phyloP scores from a whole-genome alignment of 2,797 vertebrate genomes.

The Microhierax caerulescens region DNA sequence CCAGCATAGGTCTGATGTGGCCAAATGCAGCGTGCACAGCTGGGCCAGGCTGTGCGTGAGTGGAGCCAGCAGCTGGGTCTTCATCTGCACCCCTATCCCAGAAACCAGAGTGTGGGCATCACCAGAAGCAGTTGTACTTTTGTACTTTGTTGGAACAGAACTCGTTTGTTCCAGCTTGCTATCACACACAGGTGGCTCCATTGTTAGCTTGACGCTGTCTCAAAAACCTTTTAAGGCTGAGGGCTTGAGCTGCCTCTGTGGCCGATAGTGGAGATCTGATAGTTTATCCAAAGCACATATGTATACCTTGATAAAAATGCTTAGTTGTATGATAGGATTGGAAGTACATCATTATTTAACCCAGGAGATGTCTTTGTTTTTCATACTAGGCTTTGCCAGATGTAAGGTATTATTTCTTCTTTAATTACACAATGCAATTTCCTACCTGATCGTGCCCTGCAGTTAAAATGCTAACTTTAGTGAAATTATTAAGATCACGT shows the following conservation, averaged over 20 bases:
- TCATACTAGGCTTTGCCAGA: not conserved
- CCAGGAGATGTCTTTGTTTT: not conserved
- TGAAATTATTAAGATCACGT: not conserved
- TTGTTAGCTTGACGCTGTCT: not conserved
- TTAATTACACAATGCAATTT: not conserved
- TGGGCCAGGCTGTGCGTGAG: not conserved
- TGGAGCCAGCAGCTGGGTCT: not conserved
- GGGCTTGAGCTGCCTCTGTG: not conserved
- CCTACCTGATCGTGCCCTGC: not conserved
- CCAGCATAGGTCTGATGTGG: rapidly evolving
- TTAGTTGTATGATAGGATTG: not conserved
- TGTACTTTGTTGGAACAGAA: not conserved
- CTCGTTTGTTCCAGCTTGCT: rapidly evolving
- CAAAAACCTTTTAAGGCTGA: not conserved
- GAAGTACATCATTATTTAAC: not conserved
- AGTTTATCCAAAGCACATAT: rapidly evolving
- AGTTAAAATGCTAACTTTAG: not conserved
- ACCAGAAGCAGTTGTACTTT: not conserved
- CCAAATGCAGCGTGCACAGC: rapidly evolving
- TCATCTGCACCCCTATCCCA: not conserved
- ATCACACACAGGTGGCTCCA: rapidly evolving
- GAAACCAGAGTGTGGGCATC: rapidly evolving
- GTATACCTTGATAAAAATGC: not conserved
- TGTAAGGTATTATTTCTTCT: not conserved
- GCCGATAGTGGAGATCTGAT: not conserved